These are phyloP conservation scores for Bombycilla garrulus DNA, from an alignment of 2,113 vertebrate species.

Conservation along the genomic window DNA sequence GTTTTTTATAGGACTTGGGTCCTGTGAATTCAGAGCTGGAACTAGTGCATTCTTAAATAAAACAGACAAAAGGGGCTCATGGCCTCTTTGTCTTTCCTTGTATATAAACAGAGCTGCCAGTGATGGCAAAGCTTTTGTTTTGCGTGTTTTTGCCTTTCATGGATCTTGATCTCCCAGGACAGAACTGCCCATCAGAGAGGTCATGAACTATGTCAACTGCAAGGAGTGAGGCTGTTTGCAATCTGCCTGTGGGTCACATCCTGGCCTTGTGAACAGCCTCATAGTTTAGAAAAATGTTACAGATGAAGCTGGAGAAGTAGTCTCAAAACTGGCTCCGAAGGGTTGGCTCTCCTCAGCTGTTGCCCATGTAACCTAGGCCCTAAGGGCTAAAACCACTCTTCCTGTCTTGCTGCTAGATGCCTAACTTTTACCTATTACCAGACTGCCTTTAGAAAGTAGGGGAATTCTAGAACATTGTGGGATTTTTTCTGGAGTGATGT, in stretches of 20 bases:
- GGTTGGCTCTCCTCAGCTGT: not conserved
- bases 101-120: not conserved
- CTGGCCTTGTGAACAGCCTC: not conserved
- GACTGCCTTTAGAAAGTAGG: not conserved
- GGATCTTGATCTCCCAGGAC: not conserved
- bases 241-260: not conserved
- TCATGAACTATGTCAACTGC: not conserved
- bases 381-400: not conserved
- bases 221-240: not conserved
- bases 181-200: not conserved
- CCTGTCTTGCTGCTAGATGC: not conserved
- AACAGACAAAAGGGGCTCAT: not conserved
- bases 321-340: not conserved
- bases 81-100: not conserved
- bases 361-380: not conserved
- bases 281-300: not conserved
- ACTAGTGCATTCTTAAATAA: not conserved
- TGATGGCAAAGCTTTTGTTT: not conserved
- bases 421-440: not conserved
- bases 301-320: not conserved
- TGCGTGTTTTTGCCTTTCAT: accelerated
- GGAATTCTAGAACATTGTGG: not conserved
- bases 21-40: not conserved
- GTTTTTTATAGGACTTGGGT: not conserved
- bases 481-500: not conserved